Evolutionary conservation across 2,113 vertebrate species (phyloP), one percentile per base, ranked within the genome.

Genomic region (Thermophis baileyi): DNA sequence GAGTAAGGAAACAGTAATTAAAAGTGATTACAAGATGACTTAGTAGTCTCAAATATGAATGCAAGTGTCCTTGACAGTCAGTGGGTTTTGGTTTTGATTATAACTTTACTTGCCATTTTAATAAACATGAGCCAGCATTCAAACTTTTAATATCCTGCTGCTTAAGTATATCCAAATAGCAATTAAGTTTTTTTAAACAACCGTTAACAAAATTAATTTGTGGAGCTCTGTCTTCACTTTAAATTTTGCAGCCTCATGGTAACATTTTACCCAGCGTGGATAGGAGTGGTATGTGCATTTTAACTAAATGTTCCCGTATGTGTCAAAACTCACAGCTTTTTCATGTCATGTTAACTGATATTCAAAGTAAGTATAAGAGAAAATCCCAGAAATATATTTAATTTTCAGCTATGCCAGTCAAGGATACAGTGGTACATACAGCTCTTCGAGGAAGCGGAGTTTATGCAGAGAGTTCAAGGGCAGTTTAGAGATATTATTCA

Each of bases 401-500:
- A 95, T 14, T 89, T 63, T 50, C 93, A 96, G 94, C 94, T 92
- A 89, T 97, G 95, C 53, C 90, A 95, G 85, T 91, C 93, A 92
- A 89, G 93, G 86, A 96, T 89, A 94, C 90, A 92, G 95, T 30
- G 94, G 93, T 97, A 99, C 99, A 98, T 97, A 99, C 99, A 99
- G 96, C 96, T 99, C 99, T 97, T 99, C 98, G 93, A 99, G 98
- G 97, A 99, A 99, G 96, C 98, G 98, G 81, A 99, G 98, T 88
- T 97, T 98, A 96, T 97, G 97, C 94, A 98, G 97, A 30, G 97
- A 97, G 90, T 97, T 98, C 35, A 95, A 96, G 95, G 98, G 95
- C 95, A 99, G 95, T 95, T 97, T 97, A 85, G 98, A 98, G 94
- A 99, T 98, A 97, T 99, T 99, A 97, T 99, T 99, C 99, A 99